Conservation (phyloP, 2,888 invertebrate genomes). For the Gasteruption jaculator region DNA sequence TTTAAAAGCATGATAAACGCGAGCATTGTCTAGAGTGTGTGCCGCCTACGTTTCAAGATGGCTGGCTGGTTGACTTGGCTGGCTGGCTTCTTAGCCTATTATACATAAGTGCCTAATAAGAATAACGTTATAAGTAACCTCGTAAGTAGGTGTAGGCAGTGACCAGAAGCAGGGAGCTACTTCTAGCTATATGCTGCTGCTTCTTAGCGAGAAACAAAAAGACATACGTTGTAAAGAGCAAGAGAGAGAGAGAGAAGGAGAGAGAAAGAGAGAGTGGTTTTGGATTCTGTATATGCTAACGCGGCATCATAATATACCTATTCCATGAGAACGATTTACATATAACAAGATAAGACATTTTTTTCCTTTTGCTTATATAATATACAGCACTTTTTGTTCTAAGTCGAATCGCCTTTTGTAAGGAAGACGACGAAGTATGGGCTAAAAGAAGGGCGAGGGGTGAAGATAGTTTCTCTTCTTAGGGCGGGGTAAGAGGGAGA, state of each 20-base stretch:
- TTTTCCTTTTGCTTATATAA: constrained; percentile 40
- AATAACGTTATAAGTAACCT: constrained; percentile 31
- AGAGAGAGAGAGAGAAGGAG: constrained; percentile 12
- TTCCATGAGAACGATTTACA: constrained; percentile 45
- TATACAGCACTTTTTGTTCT: constrained; percentile 35
- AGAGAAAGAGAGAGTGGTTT: constrained; percentile 25
- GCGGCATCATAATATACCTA: too few species aligned
- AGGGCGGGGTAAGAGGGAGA: constrained; percentile 26
- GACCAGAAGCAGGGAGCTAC: too few species aligned
- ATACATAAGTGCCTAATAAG: constrained; percentile 39
- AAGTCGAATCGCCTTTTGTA: constrained; percentile 31
- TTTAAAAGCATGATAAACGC: constrained; percentile 33
- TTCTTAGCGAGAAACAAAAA: too few species aligned
- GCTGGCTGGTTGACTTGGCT: constrained; percentile 27
- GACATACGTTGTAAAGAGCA: constrained; percentile 25
- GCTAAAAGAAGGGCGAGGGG: constrained; percentile 27
- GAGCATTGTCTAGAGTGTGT: constrained; percentile 29
- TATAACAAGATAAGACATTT: constrained; percentile 47
- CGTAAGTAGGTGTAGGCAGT: constrained; percentile 20
- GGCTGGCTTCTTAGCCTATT: constrained; percentile 36
- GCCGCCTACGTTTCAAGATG: constrained; percentile 27
- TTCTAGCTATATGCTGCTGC: too few species aligned
- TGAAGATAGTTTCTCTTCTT: constrained; percentile 20
- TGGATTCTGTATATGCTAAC: too few species aligned
- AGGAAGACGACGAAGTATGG: constrained; percentile 14